These are phyloP conservation scores for Leptatherina wallacei DNA, from an alignment of 2,797 vertebrate species.

Conservation along the genomic window DNA sequence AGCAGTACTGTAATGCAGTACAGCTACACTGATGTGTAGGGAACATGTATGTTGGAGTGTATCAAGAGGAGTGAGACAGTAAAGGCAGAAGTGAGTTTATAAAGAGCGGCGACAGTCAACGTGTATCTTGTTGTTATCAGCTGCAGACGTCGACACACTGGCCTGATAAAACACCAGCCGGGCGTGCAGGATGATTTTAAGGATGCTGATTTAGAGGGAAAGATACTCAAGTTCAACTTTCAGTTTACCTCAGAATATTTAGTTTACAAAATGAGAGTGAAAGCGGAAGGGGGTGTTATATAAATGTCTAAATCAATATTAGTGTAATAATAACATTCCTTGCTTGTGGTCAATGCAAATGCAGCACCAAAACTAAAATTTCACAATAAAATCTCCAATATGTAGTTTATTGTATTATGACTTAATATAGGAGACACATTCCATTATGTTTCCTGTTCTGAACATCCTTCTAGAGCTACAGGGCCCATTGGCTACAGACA, in stretches of 20 bases:
- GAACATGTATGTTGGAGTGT: constrained; percentile 16
- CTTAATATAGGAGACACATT: background rate
- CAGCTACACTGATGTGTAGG: constrained; percentile 5
- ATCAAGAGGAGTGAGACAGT: background rate
- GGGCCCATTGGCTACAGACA: background rate
- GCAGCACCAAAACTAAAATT: background rate
- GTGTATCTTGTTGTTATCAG: constrained; percentile 61
- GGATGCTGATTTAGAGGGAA: constrained; percentile 35
- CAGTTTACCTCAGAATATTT: constrained; percentile 22
- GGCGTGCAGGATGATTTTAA: constrained; percentile 21
- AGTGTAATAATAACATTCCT: background rate
- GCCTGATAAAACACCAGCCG: constrained; percentile 46
- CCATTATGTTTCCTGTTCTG: background rate
- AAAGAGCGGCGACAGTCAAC: constrained; percentile 38
- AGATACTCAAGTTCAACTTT: constrained; percentile 16
- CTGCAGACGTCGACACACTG: constrained; percentile 39
- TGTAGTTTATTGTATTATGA: too few species aligned
- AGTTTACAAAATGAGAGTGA: constrained; percentile 33
- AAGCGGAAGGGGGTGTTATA: background rate
- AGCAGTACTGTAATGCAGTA: background rate
- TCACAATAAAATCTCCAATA: background rate
- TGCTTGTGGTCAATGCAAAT: background rate
- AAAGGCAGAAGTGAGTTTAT: constrained; percentile 41
- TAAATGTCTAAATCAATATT: background rate
- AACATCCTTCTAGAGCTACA: background rate